Base-by-base conservation (phyloP, 2,888 invertebrate species). In the Acronicta psi region DNA sequence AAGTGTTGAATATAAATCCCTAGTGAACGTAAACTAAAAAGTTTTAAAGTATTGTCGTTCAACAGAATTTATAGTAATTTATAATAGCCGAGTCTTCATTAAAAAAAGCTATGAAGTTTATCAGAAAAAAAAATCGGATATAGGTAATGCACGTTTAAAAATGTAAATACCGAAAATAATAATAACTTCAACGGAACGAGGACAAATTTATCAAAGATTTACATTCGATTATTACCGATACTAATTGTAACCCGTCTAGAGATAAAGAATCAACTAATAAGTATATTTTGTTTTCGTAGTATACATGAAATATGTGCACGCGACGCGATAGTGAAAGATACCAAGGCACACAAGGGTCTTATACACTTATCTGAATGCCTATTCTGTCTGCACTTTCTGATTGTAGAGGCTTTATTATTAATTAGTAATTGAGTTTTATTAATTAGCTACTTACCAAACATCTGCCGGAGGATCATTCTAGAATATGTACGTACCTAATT, bases 261-360 rank as follows among this genome's bases (percentile, higher is more conserved):
- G 69, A 68, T 64, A 69, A 69, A 36, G 10, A 34, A 42, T 31
- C 5, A 13, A 0, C 23, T 9, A 50, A 38, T 31, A 45, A 45
- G 42, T 23, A 38, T 38, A 50, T 45, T 53, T 53, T 58, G 58
- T 53, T 46, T 11, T 50, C 17, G 14, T 11, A 40, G 38, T 36
- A 16, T 53, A 18, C 38, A 38, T 60, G 31, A 29, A 50, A 16
- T 37, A 16, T 52, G 49, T 40, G 41, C 67, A 64, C 53, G 69
- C 59, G 43, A 37, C 13, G 43, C 29, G 59, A 69, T 68, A 54
- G 69, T 59, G 69, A 59, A 10, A 51, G 69, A 69, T 69, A 68
- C 25, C 23, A 13, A 25, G 31, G 13, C 13, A 31, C 31, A 31
- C 7, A 9, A 37, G 46, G 49, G 25, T 25, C 29, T 50, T 40